Percentiles rank a stretch among this genome's conserved stretches.
Conservation (phyloP, 2,113 vertebrate genomes). For the Edolisoma coerulescens region DNA sequence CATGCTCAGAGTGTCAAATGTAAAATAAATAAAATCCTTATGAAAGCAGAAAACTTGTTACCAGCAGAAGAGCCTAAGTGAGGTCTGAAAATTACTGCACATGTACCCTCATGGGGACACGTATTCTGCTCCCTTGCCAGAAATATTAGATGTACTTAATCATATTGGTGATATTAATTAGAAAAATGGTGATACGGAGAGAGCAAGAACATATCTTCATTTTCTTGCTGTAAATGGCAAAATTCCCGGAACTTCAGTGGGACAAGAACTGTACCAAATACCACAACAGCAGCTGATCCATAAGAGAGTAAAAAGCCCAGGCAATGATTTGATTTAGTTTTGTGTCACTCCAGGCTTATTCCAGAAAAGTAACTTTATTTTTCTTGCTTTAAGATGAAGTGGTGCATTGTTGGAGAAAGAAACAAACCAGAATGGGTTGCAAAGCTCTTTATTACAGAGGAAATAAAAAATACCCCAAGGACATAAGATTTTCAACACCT, state of each 20-base stretch:
- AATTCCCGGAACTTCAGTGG: neutral
- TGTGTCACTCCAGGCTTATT: neutral
- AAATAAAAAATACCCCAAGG: neutral
- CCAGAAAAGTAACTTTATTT: neutral
- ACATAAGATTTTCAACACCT: neutral
- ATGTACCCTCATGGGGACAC: neutral
- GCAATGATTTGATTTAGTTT: neutral
- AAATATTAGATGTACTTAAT: neutral
- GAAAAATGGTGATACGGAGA: neutral
- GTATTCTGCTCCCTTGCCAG: neutral
- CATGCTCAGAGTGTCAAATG: neutral
- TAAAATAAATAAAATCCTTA: neutral
- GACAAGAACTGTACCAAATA: neutral
- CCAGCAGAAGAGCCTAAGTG: neutral
- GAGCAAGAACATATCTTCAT: neutral
- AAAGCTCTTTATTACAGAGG: neutral
- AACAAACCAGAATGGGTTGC: neutral
- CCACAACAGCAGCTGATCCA: neutral
- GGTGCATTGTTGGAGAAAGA: neutral
- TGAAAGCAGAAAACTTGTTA: neutral
- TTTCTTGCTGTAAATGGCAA: neutral
- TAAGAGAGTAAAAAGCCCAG: neutral
- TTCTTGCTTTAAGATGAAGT: neutral
- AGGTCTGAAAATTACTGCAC: neutral
- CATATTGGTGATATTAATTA: neutral